A percentile compares a stretch with the other conserved stretches of the same genome.
These are phyloP conservation scores for Thyatira batis DNA, from an alignment of 2,888 invertebrate species.

Conservation along the genomic window DNA sequence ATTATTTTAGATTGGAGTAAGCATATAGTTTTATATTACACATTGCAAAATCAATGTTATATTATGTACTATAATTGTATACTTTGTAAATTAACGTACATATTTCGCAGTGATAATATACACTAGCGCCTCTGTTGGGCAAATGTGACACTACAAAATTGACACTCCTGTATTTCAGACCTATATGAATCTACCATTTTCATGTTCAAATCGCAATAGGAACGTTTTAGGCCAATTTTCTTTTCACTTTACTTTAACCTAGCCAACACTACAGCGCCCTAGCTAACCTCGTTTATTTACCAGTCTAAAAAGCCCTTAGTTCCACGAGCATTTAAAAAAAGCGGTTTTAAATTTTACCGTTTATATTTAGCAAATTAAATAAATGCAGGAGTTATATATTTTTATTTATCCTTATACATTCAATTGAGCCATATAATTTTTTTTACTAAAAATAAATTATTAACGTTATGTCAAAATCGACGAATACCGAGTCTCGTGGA, in stretches of 20 bases:
- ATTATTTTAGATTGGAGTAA: not conserved
- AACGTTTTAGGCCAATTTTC: slow-evolving; percentile 27
- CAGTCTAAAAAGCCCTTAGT: slow-evolving; percentile 5
- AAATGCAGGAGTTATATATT: no score
- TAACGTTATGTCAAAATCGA: not conserved
- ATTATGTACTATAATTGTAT: not conserved
- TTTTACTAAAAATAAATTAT: no score
- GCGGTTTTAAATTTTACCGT: no score
- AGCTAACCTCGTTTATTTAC: slow-evolving; percentile 1
- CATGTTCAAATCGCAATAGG: slow-evolving; percentile 8
- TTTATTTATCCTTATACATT: no score
- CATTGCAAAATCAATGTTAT: not conserved
- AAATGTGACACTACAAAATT: not conserved
- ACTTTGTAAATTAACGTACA: not conserved
- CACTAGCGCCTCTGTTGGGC: not conserved
- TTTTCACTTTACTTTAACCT: not conserved
- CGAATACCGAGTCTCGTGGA: not conserved
- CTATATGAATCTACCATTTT: not conserved
- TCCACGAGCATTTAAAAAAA: not conserved
- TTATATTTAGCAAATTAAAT: no score
- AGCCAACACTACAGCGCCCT: not conserved
- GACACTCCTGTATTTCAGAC: not conserved
- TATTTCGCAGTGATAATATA: not conserved
- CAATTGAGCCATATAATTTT: not conserved
- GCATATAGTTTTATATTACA: not conserved